Percentiles rank a stretch among this genome's conserved stretches.
These are phyloP conservation scores for Myocastor coypus DNA, from an alignment of 2,113 vertebrate genomes.

Conservation along the genomic window DNA sequence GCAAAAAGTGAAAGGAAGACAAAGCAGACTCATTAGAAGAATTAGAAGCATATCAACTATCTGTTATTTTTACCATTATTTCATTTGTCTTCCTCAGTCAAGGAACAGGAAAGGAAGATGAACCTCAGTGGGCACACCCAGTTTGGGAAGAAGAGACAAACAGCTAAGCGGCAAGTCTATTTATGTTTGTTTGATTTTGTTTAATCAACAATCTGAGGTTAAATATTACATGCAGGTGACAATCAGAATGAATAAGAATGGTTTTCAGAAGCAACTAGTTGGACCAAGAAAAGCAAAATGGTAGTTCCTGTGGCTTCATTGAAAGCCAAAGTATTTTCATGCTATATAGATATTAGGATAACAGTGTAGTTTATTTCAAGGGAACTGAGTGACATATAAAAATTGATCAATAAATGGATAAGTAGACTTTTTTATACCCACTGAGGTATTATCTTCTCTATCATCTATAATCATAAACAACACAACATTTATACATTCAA, in stretches of 20 bases:
- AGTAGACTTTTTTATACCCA: background rate
- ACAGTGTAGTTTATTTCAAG: background rate
- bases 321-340: background rate
- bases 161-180: background rate
- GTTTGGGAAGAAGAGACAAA: background rate
- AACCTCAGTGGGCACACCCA: background rate
- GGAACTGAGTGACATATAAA: background rate
- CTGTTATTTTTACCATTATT: background rate
- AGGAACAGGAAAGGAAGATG: background rate
- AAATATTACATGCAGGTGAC: background rate
- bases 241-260: background rate
- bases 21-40: background rate
- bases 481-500: background rate
- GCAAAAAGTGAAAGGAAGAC: background rate
- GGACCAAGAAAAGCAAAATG: background rate
- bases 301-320: background rate
- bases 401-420: background rate
- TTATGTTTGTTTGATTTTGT: slow-evolving; percentile 23
- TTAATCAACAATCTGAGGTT: background rate
- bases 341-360: background rate
- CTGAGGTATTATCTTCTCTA: background rate
- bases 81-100: background rate
- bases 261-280: background rate
- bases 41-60: background rate
- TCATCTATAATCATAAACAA: background rate